Evolutionary conservation across 2,888 invertebrate genomes (phyloP).

Genomic region (Stenichneumon culpator): DNA sequence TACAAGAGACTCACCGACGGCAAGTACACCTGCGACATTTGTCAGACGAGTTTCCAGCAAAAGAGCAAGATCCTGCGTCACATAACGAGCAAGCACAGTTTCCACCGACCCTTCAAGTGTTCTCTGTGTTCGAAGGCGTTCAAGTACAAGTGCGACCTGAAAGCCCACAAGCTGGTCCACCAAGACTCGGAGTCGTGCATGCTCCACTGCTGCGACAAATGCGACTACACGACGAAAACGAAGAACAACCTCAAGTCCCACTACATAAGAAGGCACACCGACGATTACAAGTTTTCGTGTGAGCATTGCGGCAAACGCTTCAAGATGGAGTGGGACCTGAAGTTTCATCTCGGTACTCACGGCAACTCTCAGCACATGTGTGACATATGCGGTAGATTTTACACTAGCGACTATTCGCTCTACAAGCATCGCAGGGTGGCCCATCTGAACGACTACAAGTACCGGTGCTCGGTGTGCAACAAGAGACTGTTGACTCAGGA

Average conservation of each 20-base stretch:
- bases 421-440: conserved; percentile 78
- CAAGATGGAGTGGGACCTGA: conserved; percentile 79
- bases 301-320: conserved; percentile 78
- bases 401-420: conserved; percentile 77
- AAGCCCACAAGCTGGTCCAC: conserved; percentile 73
- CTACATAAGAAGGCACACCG: conserved; percentile 75
- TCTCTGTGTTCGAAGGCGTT: conserved; percentile 73
- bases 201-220: conserved; percentile 77
- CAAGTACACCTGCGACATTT: conserved; percentile 73
- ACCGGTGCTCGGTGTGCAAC: conserved; percentile 76
- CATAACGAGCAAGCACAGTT: conserved; percentile 77
- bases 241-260: conserved; percentile 78
- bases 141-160: conserved; percentile 78
- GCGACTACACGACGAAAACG: conserved; percentile 76
- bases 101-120: conserved; percentile 76
- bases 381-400: conserved; percentile 80
- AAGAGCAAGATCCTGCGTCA: conserved; percentile 77
- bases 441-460: conserved; percentile 79
- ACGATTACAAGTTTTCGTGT: conserved; percentile 77
- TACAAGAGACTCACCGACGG: conserved; percentile 69
- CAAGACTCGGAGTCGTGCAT: conserved; percentile 67
- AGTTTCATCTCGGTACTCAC: conserved; percentile 79
- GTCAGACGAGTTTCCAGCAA: conserved; percentile 71
- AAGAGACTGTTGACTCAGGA: conserved; percentile 77
- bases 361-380: conserved; percentile 77